phyloP scores from a whole-genome alignment of 1,140 invertebrate genomes.

The Saccostrea cuccullata region DNA sequence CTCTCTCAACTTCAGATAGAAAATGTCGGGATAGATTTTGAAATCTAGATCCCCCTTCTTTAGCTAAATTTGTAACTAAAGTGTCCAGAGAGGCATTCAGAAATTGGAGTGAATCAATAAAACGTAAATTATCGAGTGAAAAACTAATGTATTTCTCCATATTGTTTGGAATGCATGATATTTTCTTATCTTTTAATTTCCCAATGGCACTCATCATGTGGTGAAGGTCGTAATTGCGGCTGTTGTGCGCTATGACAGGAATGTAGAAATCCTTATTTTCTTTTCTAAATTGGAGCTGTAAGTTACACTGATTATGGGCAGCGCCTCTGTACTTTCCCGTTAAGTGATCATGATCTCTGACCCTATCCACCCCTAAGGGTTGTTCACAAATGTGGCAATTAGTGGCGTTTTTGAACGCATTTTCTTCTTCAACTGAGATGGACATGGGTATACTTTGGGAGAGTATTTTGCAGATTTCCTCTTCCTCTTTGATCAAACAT shows the following conservation, averaged over 20 bases:
- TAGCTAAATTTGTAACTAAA: slow-evolving; percentile 20
- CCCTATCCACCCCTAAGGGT: slow-evolving; percentile 12
- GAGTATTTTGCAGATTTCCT: slow-evolving; percentile 40
- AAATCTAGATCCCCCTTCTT: slow-evolving; percentile 29
- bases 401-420: slow-evolving; percentile 30
- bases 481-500: too few species aligned
- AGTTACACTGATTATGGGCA: slow-evolving; percentile 46
- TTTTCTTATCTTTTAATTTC: slow-evolving; percentile 15
- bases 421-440: background rate
- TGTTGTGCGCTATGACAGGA: slow-evolving; percentile 35
- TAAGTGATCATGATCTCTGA: slow-evolving; percentile 53
- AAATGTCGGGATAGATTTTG: slow-evolving; percentile 25
- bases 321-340: slow-evolving; percentile 54
- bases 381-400: slow-evolving; percentile 51
- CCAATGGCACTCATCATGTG: slow-evolving; percentile 37
- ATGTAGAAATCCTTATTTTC: slow-evolving; percentile 38
- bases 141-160: slow-evolving; percentile 33
- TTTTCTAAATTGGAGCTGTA: too few species aligned
- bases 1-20: slow-evolving; percentile 7
- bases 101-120: slow-evolving; percentile 47
- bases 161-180: slow-evolving; percentile 28
- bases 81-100: slow-evolving; percentile 34
- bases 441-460: slow-evolving; percentile 24
- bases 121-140: slow-evolving; percentile 41
- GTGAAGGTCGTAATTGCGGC: slow-evolving; percentile 49